phyloP scores from a whole-genome alignment of 1,140 invertebrate genomes.

The Achatina immaculata region DNA sequence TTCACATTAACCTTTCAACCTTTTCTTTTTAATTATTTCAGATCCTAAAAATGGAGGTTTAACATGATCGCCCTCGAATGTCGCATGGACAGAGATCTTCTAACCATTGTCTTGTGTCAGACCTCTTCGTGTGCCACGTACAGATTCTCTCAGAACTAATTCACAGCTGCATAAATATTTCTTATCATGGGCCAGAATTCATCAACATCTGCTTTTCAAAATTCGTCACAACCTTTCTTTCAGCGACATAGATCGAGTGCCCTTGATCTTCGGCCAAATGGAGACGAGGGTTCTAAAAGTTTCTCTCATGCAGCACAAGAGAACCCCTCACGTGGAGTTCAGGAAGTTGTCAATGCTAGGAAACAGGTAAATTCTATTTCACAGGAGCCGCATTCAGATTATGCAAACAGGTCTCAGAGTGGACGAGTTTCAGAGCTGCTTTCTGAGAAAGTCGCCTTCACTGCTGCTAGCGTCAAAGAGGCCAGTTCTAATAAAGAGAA shows the following conservation, averaged over 20 bases:
- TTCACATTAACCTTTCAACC: no score
- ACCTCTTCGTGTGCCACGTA: no score
- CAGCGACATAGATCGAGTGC: neutral
- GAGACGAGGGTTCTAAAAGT: slow-evolving; percentile 30
- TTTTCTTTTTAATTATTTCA: no score
- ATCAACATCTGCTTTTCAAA: neutral
- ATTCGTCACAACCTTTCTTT: neutral
- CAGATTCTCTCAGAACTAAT: no score
- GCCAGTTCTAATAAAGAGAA: slow-evolving; percentile 15
- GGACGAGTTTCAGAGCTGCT: no score
- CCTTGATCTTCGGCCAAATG: neutral
- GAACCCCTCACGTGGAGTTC: slow-evolving; percentile 47
- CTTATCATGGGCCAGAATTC: slow-evolving; percentile 19
- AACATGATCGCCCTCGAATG: no score
- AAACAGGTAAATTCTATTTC: slow-evolving; percentile 50
- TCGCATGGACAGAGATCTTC: no score
- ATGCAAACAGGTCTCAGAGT: slow-evolving; percentile 48
- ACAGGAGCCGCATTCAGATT: slow-evolving; percentile 52
- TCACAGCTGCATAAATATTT: no score
- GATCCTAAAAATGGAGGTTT: no score
- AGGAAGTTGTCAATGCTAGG: slow-evolving; percentile 26
- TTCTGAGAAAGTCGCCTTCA: neutral
- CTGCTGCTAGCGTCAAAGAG: no score
- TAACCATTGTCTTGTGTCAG: no score
- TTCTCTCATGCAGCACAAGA: slow-evolving; percentile 47